Evolutionary conservation across 2,888 invertebrate species (phyloP).

Genomic region (Morinoia aosen): DNA sequence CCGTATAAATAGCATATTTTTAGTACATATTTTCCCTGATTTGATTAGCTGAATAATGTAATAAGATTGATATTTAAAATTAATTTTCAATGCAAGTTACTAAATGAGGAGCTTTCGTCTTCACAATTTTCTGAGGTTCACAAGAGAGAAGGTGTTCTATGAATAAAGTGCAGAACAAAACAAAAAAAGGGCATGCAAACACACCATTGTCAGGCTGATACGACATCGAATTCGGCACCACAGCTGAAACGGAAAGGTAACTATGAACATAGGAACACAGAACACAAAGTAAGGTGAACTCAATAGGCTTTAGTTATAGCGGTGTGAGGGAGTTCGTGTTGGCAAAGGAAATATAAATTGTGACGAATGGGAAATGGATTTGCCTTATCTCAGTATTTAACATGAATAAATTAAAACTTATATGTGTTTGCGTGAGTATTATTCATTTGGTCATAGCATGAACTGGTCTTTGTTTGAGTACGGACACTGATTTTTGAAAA

Average conservation of each 20-base stretch:
- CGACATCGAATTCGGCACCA: slow-evolving; percentile 27
- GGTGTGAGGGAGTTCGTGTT: neutral
- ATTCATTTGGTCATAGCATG: neutral
- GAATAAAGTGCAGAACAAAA: neutral
- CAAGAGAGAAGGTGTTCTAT: neutral
- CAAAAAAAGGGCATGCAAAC: neutral
- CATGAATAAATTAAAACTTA: neutral
- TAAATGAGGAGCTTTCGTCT: too few relatives aligned
- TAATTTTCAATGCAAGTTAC: too few relatives aligned
- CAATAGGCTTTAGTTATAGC: neutral
- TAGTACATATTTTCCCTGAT: neutral
- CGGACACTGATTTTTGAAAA: neutral
- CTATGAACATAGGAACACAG: neutral
- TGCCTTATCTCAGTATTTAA: neutral
- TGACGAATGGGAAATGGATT: neutral
- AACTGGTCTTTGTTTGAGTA: neutral
- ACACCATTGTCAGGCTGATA: slow-evolving; percentile 21
- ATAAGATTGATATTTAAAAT: too few relatives aligned
- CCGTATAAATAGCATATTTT: neutral
- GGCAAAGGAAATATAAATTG: neutral
- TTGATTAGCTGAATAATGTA: too few relatives aligned
- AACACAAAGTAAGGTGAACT: neutral
- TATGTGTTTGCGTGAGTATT: neutral
- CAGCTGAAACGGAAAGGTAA: slow-evolving; percentile 12
- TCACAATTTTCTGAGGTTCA: too few relatives aligned